phyloP scores from a whole-genome alignment of 2,113 vertebrate species.

The Engystomops pustulosus region DNA sequence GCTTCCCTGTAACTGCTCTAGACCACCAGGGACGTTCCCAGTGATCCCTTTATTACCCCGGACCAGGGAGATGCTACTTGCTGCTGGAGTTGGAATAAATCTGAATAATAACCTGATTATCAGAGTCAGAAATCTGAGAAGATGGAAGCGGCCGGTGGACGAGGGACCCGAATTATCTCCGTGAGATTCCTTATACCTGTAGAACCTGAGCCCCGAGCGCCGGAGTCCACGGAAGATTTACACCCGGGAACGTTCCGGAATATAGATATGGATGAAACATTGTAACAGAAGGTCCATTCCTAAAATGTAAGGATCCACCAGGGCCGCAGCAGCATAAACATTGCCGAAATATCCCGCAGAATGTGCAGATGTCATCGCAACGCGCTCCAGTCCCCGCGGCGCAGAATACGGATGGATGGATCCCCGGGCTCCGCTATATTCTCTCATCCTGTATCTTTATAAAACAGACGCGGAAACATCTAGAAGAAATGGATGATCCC shows the following conservation, averaged over 20 bases:
- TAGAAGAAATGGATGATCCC: background rate
- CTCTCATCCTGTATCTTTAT: background rate
- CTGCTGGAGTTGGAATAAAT: no score
- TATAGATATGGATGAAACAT: background rate
- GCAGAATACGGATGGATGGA: background rate
- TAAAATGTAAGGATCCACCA: background rate
- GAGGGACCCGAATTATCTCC: no score
- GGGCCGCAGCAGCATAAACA: background rate
- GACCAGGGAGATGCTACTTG: no score
- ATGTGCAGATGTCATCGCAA: background rate
- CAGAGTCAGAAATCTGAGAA: no score
- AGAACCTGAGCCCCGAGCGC: no score
- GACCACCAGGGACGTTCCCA: no score
- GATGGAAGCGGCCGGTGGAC: no score
- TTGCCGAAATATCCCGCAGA: background rate
- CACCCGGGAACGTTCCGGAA: background rate
- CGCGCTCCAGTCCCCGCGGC: background rate
- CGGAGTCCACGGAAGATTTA: no score
- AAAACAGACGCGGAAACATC: background rate
- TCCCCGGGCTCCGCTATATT: background rate
- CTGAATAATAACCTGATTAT: no score
- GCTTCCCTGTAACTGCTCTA: no score
- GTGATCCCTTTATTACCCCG: no score
- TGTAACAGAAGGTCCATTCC: background rate
- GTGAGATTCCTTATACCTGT: no score